Base-by-base conservation (phyloP, 1,140 invertebrate genomes). In the Watersipora subatra region DNA sequence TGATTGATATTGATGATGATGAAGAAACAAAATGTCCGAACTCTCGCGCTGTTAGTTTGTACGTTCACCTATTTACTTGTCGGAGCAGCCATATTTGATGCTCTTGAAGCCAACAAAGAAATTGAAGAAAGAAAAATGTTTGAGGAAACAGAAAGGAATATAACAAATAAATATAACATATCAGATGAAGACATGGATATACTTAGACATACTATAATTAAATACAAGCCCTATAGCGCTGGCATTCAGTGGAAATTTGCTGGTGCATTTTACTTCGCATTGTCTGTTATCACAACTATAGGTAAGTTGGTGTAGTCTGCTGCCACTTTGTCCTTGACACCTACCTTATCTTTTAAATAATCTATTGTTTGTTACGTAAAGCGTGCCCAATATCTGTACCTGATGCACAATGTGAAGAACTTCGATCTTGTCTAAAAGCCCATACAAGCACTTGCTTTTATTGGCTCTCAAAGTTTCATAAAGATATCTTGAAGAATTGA, bases 21-120 rank as follows among this genome's bases (percentile, higher is more conserved):
- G 96, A 99, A 99, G 87, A 87, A 91, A 75, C 96, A 99, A 86
- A 99, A 99, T 86, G 92, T 99, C 73, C 87, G 96, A 74, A 99
- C 96, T 72, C 83, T 99, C 75, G 96, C 93, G 64, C 86, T 99
- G 73, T 96, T 99, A 75, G 94, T 99, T 69, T 95, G 92, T 82
- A 99, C 95, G 68, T 95, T 99, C 82, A 98, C 96, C 59, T 99
- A 99, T 84, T 86, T 99, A 73, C 86, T 99, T 69, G 89, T 99
- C 72, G 97, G 97, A 71, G 96, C 97, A 64, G 95, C 96, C 57
- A 92, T 99, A 63, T 99, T 99, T 83, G 97, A 99, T 85, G 89
- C 92, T n/a, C 84, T 99, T 65, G 97, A 99, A 82, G 96, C 92
- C 15, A 89, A 93, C 77, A 92, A 92, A 69, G 96, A 99, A 81